Conservation (phyloP, 2,113 vertebrate species). For the Halcyon malimbica region DNA sequence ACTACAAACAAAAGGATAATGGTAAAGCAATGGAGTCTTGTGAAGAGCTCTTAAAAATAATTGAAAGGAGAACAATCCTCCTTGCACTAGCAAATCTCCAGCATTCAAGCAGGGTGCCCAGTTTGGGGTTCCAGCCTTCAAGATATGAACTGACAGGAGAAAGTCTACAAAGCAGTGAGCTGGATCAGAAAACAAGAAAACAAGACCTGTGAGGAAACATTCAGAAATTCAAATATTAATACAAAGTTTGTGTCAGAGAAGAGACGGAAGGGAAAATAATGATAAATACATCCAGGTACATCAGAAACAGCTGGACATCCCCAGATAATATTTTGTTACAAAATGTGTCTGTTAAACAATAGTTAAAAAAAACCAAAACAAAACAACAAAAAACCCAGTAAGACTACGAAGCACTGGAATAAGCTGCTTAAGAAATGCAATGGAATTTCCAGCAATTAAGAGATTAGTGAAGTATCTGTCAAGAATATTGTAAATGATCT, state of each 20-base stretch:
- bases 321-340: neutral
- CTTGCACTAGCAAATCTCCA: neutral
- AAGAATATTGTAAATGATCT: neutral
- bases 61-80: neutral
- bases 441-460: constrained; percentile 22
- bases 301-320: neutral
- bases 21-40: neutral
- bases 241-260: neutral
- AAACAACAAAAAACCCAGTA: neutral
- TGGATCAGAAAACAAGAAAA: neutral
- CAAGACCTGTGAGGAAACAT: neutral
- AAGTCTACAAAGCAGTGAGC: neutral
- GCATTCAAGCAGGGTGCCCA: neutral
- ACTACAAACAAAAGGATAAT: neutral
- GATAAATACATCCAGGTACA: neutral
- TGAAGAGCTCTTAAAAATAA: neutral
- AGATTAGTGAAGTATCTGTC: constrained; percentile 26
- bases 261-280: neutral
- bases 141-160: neutral
- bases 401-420: neutral
- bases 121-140: neutral
- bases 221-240: neutral
- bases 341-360: neutral
- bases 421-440: neutral
- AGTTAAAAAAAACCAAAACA: neutral